Evolutionary conservation across 2,888 invertebrate genomes (phyloP).

Genomic region (Aleiodes leptofemur): DNA sequence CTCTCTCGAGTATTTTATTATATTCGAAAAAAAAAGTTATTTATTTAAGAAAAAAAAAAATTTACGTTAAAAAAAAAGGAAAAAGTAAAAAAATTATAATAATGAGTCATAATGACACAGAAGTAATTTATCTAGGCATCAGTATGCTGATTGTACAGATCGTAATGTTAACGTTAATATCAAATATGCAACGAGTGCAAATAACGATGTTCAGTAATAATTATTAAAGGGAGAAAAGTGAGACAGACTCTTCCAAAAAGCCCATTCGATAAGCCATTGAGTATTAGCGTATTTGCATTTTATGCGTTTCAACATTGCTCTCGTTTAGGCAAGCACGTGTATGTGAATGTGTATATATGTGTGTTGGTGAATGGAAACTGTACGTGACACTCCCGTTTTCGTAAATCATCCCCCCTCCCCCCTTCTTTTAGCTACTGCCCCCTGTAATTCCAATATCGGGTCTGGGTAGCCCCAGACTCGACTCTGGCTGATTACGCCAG

Average conservation of each 20-base stretch:
- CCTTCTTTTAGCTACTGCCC: too few relatives aligned
- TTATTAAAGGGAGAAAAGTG: background rate
- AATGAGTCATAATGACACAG: background rate
- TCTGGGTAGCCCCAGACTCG: background rate
- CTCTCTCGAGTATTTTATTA: too few relatives aligned
- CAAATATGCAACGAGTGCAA: constrained; percentile 9
- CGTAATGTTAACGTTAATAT: constrained; percentile 21
- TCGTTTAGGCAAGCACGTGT: background rate
- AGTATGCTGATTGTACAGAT: constrained; percentile 15
- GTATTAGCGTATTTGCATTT: constrained; percentile 27
- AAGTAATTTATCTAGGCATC: background rate
- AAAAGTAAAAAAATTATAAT: background rate
- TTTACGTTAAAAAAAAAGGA: background rate
- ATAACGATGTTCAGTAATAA: constrained; percentile 14
- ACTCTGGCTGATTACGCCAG: constrained; percentile 12
- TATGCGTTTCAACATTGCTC: constrained; percentile 8
- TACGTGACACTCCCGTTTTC: constrained; percentile 20
- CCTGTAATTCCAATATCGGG: constrained; percentile 15
- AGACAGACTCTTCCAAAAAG: background rate
- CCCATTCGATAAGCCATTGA: constrained; percentile 7
- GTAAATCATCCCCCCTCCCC: constrained; percentile 1
- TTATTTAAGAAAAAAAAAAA: background rate
- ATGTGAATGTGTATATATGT: background rate
- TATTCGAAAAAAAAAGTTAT: too few relatives aligned
- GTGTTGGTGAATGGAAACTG: background rate